Evolutionary conservation across 2,113 vertebrate species (phyloP).

Genomic region (Pomatorhinus ruficollis): DNA sequence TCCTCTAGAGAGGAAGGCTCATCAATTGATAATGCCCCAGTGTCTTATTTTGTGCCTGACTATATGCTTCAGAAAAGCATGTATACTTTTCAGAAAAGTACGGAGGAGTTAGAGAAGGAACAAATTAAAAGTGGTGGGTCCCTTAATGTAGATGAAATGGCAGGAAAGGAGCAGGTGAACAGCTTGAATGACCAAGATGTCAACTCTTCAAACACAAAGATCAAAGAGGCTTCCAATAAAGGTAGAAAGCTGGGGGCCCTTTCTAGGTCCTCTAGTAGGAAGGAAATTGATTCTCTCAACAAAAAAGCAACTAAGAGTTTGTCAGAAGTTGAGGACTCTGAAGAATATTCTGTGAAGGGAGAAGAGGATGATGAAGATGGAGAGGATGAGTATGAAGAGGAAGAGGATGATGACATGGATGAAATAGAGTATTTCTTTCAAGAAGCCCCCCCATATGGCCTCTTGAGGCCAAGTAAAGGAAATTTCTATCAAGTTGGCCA

Average conservation of each 20-base stretch:
- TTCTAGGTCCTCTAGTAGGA: constrained; percentile 24
- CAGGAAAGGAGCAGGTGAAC: background rate
- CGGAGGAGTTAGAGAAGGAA: constrained; percentile 27
- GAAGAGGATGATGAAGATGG: constrained; percentile 51
- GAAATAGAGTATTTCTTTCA: constrained; percentile 54
- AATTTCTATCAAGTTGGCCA: constrained; percentile 37
- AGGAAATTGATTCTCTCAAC: background rate
- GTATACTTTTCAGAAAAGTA: constrained; percentile 46
- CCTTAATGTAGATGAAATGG: constrained; percentile 48
- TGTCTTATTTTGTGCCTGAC: constrained; percentile 67
- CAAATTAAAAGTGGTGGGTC: constrained; percentile 40
- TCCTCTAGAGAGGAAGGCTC: constrained; percentile 60
- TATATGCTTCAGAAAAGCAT: constrained; percentile 65
- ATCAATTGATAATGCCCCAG: constrained; percentile 28
- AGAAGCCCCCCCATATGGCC: background rate
- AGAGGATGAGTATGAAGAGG: constrained; percentile 20
- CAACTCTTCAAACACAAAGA: background rate
- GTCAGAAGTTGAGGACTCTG: constrained; percentile 66
- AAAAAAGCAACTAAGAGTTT: constrained; percentile 42
- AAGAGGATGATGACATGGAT: background rate
- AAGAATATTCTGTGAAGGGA: constrained; percentile 58
- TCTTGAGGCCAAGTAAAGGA: constrained; percentile 19
- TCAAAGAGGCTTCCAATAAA: constrained; percentile 24
- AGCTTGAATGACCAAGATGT: background rate
- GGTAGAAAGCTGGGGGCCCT: background rate